A percentile compares a stretch with the other conserved stretches of the same genome.
Conservation (phyloP, 2,113 vertebrate species). For the Ammodytes marinus region DNA sequence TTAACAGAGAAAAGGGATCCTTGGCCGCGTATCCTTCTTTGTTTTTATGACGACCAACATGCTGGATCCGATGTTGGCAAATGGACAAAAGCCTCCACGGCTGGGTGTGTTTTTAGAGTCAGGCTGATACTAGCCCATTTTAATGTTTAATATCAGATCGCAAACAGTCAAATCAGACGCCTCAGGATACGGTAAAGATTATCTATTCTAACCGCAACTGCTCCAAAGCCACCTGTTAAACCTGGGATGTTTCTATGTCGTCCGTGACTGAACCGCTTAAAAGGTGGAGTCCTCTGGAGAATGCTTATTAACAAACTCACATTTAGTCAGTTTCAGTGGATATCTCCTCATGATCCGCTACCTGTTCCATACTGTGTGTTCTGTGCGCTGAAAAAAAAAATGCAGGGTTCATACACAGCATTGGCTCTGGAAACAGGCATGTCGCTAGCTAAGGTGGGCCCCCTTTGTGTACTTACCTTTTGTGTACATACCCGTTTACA, state of each 20-base stretch:
- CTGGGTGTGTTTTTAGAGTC: background rate
- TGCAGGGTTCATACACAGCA: too few relatives aligned
- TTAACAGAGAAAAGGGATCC: conserved; percentile 52
- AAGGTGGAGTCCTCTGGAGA: background rate
- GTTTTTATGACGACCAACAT: conserved; percentile 60
- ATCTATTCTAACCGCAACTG: background rate
- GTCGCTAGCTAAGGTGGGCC: too few relatives aligned
- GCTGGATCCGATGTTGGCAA: conserved; percentile 47
- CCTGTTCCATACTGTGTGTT: too few relatives aligned
- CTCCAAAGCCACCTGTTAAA: background rate
- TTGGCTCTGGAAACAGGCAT: too few relatives aligned
- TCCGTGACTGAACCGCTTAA: background rate
- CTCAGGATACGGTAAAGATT: background rate
- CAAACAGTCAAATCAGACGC: background rate
- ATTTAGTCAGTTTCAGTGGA: too few relatives aligned
- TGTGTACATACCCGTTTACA: too few relatives aligned
- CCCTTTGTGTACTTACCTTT: too few relatives aligned
- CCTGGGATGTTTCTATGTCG: background rate
- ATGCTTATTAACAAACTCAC: too few relatives aligned
- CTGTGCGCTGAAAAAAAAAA: too few relatives aligned
- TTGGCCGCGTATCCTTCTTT: conserved; percentile 49
- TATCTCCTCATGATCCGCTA: too few relatives aligned
- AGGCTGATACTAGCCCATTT: background rate
- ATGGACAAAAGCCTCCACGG: conserved; percentile 34
- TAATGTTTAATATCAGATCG: background rate